A percentile compares a stretch with the other conserved stretches of the same genome.
phyloP scores from a whole-genome alignment of 2,888 invertebrate species.

The Phania funesta region DNA sequence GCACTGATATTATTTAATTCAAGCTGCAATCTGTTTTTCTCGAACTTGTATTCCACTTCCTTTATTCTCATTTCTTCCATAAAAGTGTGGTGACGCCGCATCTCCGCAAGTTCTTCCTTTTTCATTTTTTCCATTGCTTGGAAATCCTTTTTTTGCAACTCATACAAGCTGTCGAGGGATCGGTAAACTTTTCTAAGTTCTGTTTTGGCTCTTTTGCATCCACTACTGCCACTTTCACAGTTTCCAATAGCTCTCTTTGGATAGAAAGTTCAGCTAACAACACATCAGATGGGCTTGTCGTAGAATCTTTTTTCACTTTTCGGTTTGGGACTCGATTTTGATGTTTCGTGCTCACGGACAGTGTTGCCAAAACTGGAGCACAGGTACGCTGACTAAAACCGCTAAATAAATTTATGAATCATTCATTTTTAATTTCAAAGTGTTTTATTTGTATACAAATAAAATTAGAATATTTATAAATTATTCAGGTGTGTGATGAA shows the following conservation, averaged over 20 bases:
- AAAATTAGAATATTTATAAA: no score
- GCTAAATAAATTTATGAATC: no score
- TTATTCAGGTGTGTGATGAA: no score
- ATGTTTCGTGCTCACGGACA: no score
- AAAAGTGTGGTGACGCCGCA: background rate
- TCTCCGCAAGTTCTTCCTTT: background rate
- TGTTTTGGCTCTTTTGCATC: background rate
- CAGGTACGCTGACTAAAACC: no score
- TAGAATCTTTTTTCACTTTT: no score
- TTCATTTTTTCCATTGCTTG: background rate
- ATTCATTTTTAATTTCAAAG: no score
- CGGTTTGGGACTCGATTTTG: no score
- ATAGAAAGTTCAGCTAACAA: background rate
- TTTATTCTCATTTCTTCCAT: background rate
- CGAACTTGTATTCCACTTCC: background rate
- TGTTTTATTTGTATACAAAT: no score
- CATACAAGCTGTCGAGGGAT: background rate
- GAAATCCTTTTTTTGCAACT: background rate
- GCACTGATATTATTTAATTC: no score
- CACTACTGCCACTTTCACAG: background rate
- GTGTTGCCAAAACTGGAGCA: no score
- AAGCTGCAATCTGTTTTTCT: background rate
- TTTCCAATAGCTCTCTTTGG: background rate
- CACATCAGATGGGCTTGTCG: background rate
- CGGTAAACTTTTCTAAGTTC: background rate